Conservation (phyloP, 2,113 vertebrate species). For the Eubucco bourcierii region DNA sequence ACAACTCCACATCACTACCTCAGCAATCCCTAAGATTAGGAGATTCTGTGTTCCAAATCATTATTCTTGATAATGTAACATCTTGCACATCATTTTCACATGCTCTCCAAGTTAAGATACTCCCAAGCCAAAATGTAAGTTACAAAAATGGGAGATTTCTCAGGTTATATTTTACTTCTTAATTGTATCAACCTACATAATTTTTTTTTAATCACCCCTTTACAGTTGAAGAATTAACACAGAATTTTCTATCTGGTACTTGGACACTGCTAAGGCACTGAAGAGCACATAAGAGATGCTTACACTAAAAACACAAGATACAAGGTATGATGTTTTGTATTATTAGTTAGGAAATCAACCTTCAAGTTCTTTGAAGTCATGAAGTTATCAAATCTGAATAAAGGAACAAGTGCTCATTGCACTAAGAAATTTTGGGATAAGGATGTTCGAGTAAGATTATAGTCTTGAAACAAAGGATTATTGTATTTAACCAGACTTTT, state of each 20-base stretch:
- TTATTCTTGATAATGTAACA: background rate
- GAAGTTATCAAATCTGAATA: background rate
- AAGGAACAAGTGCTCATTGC: background rate
- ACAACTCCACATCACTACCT: background rate
- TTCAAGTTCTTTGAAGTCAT: background rate
- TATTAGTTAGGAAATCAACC: background rate
- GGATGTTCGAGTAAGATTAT: background rate
- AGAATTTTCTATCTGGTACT: background rate
- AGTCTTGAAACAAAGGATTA: background rate
- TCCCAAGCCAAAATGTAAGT: background rate
- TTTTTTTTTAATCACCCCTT: background rate
- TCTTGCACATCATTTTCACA: background rate
- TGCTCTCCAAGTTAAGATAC: background rate
- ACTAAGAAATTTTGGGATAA: background rate
- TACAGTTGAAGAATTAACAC: background rate
- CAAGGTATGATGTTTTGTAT: background rate
- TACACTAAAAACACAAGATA: background rate
- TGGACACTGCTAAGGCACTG: background rate
- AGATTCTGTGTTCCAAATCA: background rate
- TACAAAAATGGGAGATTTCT: background rate
- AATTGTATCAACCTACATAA: background rate
- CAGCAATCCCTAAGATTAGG: background rate
- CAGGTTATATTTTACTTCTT: background rate
- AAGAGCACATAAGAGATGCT: background rate
- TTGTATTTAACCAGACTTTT: background rate